A percentile compares a stretch with the other conserved stretches of the same genome.
Conservation (phyloP, 2,113 vertebrate genomes). For the Arenaria interpres region DNA sequence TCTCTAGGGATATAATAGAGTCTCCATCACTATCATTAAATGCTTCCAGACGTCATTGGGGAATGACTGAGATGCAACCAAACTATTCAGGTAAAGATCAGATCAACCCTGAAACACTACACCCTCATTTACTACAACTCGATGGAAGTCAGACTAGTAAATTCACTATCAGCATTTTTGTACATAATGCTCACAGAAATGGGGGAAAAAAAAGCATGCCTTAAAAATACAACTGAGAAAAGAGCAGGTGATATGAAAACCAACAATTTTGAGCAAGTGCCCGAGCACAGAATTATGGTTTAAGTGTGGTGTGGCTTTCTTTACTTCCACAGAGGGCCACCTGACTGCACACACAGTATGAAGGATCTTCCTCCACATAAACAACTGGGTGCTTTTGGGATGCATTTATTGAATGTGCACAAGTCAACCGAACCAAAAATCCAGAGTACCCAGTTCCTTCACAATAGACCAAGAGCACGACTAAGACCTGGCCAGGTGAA, state of each 20-base stretch:
- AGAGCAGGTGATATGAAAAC: background rate
- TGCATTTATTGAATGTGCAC: background rate
- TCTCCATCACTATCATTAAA: background rate
- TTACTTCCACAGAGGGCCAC: background rate
- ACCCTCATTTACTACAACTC: background rate
- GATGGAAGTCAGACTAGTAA: background rate
- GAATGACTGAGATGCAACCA: background rate
- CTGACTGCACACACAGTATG: background rate
- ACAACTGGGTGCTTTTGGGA: background rate
- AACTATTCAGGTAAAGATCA: background rate
- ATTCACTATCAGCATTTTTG: background rate
- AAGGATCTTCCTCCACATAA: background rate
- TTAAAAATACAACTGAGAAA: background rate
- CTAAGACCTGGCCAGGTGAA: fast-evolving
- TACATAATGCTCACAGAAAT: background rate
- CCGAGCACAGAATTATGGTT: fast-evolving
- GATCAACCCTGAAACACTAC: background rate
- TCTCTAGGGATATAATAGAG: background rate
- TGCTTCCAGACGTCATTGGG: background rate
- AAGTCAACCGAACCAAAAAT: background rate
- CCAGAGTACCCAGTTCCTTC: background rate
- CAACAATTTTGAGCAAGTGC: background rate
- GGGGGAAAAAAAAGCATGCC: background rate
- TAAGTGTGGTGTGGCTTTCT: background rate
- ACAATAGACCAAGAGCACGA: background rate